Base-by-base conservation (phyloP, 37 sponge, comb jelly and placozoan genomes). In the Amphimedon queenslandica region DNA sequence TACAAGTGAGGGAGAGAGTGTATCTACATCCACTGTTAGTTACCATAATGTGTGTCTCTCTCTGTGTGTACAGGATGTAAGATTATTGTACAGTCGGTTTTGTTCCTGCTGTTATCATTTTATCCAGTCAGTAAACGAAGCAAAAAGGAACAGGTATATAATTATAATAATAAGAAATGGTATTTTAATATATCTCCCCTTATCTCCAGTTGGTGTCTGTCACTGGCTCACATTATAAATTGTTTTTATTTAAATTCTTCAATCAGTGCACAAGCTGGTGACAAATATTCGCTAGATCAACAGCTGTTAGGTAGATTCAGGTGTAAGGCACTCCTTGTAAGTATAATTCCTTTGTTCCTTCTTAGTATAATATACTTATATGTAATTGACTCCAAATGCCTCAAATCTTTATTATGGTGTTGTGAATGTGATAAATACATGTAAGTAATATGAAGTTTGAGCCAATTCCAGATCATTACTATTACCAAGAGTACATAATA, bases 31-130 rank as follows among this genome's bases (percentile, higher is more conserved):
- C n/a, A n/a, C n/a, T n/a, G n/a, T n/a, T n/a, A n/a, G n/a, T n/a
- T n/a, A n/a, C n/a, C n/a, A n/a, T n/a, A n/a, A n/a, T n/a, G n/a
- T n/a, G n/a, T n/a, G n/a, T n/a, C n/a, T n/a, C n/a, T n/a, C n/a
- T n/a, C n/a, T n/a, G n/a, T n/a, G n/a, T n/a, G n/a, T n/a, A n/a
- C 47, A 75, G 76, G 20, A 2, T 2, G 51, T 75, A 1, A 37
- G 76, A 18, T 2, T 3, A 1, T 43, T 77, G 21, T 51, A 66
- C 38, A 21, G 41, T 3, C 35, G 18, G 35, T 40, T 66, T 28
- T 64, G 42, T 24, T 13, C 31, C 55, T n/a, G n/a, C 23, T 64
- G 66, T 35, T 41, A 77, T 42, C 77, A 66, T 30, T 56, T 40
- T 37, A 32, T 77, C 2, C 65, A 77, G 0, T 53, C 66, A 30